Evolutionary conservation across 2,888 invertebrate species (phyloP).

Genomic region (Bimastos eiseni): DNA sequence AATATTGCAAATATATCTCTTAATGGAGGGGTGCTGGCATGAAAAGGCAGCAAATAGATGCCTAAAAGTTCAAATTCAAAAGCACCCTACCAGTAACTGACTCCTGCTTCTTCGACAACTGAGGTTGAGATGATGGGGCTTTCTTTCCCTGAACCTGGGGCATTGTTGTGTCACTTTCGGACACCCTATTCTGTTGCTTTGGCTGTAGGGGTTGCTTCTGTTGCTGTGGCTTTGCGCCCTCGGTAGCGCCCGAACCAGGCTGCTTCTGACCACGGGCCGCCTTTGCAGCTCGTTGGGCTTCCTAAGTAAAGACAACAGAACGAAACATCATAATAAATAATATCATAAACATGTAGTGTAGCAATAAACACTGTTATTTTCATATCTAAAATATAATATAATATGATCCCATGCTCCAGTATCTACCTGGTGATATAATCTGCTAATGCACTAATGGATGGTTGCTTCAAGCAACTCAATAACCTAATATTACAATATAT

Average conservation of each 20-base stretch:
- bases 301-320: not conserved
- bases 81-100: not conserved
- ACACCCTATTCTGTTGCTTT: not conserved
- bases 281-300: slow-evolving; percentile 21
- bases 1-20: no score
- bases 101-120: not conserved
- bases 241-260: not conserved
- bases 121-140: not conserved
- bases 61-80: not conserved
- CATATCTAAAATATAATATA: no score
- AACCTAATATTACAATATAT: no score
- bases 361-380: not conserved
- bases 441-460: no score
- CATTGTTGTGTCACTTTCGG: not conserved
- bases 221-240: not conserved
- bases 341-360: not conserved
- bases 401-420: no score
- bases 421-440: no score
- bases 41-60: not conserved
- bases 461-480: no score
- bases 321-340: not conserved
- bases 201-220: not conserved
- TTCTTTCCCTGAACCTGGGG: not conserved
- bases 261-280: not conserved
- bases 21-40: no score